Evolutionary conservation across 2,888 invertebrate genomes (phyloP).

Genomic region (Lydus trimaculatus): DNA sequence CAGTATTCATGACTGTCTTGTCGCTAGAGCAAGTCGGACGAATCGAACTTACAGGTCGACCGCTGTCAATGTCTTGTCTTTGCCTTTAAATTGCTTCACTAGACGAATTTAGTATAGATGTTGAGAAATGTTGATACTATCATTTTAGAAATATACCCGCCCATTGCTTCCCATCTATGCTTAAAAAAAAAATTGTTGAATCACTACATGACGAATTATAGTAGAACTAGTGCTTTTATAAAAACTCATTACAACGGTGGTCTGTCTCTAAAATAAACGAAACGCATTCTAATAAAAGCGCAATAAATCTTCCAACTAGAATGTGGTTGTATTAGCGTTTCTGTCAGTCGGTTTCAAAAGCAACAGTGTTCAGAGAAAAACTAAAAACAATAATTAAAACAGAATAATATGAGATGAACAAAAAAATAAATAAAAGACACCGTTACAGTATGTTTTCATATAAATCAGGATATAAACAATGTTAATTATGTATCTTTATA

Average conservation of each 20-base stretch:
- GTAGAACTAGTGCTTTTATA: background rate
- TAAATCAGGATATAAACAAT: background rate
- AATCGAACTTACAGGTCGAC: constrained; percentile 52
- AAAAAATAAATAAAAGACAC: background rate
- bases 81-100: constrained; percentile 45
- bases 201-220: background rate
- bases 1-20: constrained; percentile 56
- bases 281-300: constrained; percentile 1
- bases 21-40: constrained; percentile 47
- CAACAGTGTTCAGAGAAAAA: background rate
- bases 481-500: background rate
- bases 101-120: constrained; percentile 15
- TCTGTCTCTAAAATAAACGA: constrained; percentile 38
- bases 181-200: background rate
- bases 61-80: constrained; percentile 54
- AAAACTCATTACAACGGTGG: background rate
- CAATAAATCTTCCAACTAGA: background rate
- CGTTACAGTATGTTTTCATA: background rate
- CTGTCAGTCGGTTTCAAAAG: background rate
- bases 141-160: background rate
- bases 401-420: background rate
- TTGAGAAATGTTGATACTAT: background rate
- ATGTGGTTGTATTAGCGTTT: background rate
- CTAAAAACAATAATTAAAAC: background rate
- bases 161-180: background rate